phyloP scores from a whole-genome alignment of 1,140 invertebrate genomes.

The Hycleus phaleratus region DNA sequence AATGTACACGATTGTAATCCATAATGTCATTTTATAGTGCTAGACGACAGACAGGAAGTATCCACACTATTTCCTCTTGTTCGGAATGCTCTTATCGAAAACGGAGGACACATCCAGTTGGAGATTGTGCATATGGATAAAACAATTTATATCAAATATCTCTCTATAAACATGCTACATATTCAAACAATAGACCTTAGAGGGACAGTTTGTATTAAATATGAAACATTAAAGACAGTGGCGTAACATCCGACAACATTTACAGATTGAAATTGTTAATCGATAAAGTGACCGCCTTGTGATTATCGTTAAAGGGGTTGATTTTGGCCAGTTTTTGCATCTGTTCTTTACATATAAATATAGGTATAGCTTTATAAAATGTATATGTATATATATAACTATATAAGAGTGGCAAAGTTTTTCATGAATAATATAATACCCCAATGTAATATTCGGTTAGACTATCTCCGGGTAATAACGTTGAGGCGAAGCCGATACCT shows the following conservation, averaged over 20 bases:
- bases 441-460: conserved; percentile 13
- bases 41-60: conserved; percentile 7
- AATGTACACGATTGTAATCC: conserved; percentile 6
- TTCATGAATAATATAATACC: conserved; percentile 18
- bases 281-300: too few relatives aligned
- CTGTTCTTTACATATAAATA: too few relatives aligned
- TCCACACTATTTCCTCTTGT: conserved; percentile 17
- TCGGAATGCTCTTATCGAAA: conserved; percentile 21
- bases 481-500: conserved; percentile 11
- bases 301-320: too few relatives aligned
- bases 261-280: too few relatives aligned
- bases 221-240: too few relatives aligned
- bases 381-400: background rate
- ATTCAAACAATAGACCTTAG: too few relatives aligned
- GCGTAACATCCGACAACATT: too few relatives aligned
- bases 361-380: too few relatives aligned
- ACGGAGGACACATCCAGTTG: background rate
- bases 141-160: too few relatives aligned
- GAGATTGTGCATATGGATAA: background rate
- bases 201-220: too few relatives aligned
- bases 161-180: too few relatives aligned
- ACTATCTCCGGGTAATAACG: conserved; percentile 9
- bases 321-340: too few relatives aligned
- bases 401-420: conserved; percentile 12
- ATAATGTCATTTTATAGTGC: conserved; percentile 16